A percentile compares a stretch with the other conserved stretches of the same genome.
These are phyloP conservation scores for Microcaecilia unicolor DNA, from an alignment of 2,797 vertebrate genomes.

Conservation along the genomic window DNA sequence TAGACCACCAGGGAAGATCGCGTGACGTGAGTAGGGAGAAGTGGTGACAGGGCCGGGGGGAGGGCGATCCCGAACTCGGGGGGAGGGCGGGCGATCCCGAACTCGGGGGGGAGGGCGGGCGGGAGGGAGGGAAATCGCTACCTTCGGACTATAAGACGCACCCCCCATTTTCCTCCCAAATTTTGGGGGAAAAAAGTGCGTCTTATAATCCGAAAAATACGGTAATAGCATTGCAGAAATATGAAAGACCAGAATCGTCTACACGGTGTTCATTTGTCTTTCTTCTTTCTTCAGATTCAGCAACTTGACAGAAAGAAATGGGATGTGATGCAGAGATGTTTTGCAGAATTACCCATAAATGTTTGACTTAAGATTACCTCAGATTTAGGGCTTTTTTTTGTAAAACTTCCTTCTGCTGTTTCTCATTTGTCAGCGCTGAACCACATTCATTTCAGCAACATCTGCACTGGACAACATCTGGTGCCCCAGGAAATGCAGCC, in stretches of 20 bases:
- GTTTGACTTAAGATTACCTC: constrained; percentile 5
- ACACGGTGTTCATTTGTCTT: constrained; percentile 2
- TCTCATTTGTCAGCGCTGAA: constrained; percentile 46
- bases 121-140: no score
- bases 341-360: no score
- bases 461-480: constrained; percentile 79
- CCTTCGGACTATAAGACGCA: no score
- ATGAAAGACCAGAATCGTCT: constrained; percentile 13
- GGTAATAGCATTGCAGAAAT: constrained; percentile 1
- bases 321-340: constrained; percentile 8
- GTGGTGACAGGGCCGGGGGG: no score
- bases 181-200: no score
- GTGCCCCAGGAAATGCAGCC: constrained; percentile 69
- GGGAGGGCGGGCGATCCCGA: no score
- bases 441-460: constrained; percentile 68
- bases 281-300: not conserved
- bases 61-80: no score
- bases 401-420: constrained; percentile 20
- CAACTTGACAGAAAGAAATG: constrained; percentile 11
- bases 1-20: no score
- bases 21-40: no score
- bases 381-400: constrained; percentile 12
- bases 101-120: no score
- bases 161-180: no score
- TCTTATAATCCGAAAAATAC: no score